Base-by-base conservation (phyloP, 2,888 invertebrate genomes). In the Daptonema setosum region DNA sequence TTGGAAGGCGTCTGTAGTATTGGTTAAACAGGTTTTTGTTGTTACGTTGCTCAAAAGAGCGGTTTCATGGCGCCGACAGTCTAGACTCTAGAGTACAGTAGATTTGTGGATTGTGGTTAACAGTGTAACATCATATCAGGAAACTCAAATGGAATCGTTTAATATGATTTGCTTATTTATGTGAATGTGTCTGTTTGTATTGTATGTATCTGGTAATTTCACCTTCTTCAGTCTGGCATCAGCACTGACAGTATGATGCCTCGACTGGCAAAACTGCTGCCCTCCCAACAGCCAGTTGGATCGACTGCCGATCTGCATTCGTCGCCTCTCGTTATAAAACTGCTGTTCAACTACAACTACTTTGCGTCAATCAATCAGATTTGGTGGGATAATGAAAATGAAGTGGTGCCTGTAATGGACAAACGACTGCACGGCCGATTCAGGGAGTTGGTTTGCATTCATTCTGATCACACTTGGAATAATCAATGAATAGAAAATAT, bases 311-410 rank as follows among this genome's bases (percentile, higher is more conserved):
- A 30, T 1, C 48, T 28, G 48, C 48, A 28, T 54, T n/a, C 22
- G 14, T 67, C 64, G 59, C 68, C 73, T 20, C 63, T 86, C 60
- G 87, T 87, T 5, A 74, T 87, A 24, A 87, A 87, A 74, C 83
- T 87, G 81, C 83, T 87, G 83, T 87, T 86, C 66, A 87, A 87
- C 71, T 87, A 86, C 68, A 83, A 83, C 63, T 81, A 83, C 2
- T 83, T 83, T 68, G 84, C 84, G 24, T 83, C 82, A 70, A 82
- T 85, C 0, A 75, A 79, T 62, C 78, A 81, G 24, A 83, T 87
- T 61, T 71, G 84, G 62, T 77, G 78, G 55, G 82, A 81, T 3
- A 85, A 87, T 84, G 80, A 81, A 65, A 78, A 80, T 59, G 87
- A 87, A 74, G 81, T 82, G 17, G 80, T 87, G 5, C 87, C 87